Conservation (phyloP, 1,140 invertebrate species). For the Caenorhabditis briggsae region DNA sequence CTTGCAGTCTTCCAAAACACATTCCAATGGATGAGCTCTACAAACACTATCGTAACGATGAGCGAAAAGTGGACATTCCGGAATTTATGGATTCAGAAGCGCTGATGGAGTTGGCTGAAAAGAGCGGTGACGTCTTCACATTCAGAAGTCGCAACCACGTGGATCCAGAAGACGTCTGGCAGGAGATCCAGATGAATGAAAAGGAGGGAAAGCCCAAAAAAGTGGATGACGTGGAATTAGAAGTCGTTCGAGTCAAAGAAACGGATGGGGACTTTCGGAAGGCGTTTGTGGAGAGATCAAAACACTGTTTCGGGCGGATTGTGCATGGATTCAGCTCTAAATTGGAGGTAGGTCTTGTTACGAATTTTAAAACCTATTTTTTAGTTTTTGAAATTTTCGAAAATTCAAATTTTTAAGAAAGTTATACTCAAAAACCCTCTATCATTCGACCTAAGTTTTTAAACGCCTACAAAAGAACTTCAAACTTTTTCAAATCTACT, state of each 20-base stretch:
- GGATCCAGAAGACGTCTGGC: neutral
- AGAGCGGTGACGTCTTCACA: neutral
- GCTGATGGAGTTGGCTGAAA: neutral
- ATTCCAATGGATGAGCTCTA: conserved; percentile 2
- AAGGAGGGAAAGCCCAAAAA: neutral
- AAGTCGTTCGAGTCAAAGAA: neutral
- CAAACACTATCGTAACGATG: neutral
- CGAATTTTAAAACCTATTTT: too few species aligned
- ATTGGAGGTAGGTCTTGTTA: too few species aligned
- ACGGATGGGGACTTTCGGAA: neutral
- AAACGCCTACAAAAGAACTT: too few species aligned
- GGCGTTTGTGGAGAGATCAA: neutral
- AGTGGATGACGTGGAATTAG: neutral
- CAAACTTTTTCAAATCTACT: too few species aligned
- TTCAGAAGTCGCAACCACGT: conserved; percentile 23
- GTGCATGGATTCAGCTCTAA: too few species aligned
- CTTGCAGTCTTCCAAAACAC: conserved; percentile 5
- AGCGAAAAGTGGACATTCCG: neutral
- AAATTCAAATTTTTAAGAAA: too few species aligned
- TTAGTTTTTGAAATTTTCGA: too few species aligned
- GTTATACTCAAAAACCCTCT: too few species aligned
- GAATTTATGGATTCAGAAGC: neutral
- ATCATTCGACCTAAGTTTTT: too few species aligned
- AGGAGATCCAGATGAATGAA: neutral
- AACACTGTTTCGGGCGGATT: too few species aligned